Evolutionary conservation across 35 echinoderm and acorn worm species (phyloP), one percentile per base, ranked within the genome.

Genomic region (Holothuria glaberrima): DNA sequence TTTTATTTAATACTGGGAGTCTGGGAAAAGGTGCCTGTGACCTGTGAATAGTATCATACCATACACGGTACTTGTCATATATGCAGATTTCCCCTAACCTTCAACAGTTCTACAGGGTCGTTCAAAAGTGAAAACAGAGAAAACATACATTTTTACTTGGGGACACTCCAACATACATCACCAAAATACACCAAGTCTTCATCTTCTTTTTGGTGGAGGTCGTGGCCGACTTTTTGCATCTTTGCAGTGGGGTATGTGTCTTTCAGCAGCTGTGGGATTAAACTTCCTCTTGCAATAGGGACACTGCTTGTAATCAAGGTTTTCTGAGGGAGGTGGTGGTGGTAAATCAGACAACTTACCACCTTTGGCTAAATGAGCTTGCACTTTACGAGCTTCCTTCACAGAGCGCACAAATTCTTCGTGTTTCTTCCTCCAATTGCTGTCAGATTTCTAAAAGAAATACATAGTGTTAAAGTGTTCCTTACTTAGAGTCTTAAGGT

Each of bases 221-320:
- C 75, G 70, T 81, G 93, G 95, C 38, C 95, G 72, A 58, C 28
- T 92, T 45, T 98, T 98, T 36, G 79, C 88, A 48, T 94, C 48
- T 35, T 98, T 92, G 86, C 95, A 98, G 29, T 92, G 91, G 25
- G 95, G 95, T 72, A 94, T 98, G 58, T 98, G 95, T 44, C 95
- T 63, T 27, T 94, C 95, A 57, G 95, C 95, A 57, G 93, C 34
- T 28, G 75, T 50, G 17, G 90, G 93, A 77, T 92, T 94, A 76
- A 98, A 98, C 38, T 62, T 89, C 12, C 95, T 85, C 22, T 90
- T 88, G 94, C 95, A 98, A 62, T 94, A 94, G 12, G 95, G 95
- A 69, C 95, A 98, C 69, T 98, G 90, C 48, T 92, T 94, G 38
- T 98, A 98, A 70, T 98, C 95, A 9, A 90, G 90, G 80, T 94